Evolutionary conservation across 1,140 invertebrate species (phyloP).

Genomic region (Eueides isabella): DNA sequence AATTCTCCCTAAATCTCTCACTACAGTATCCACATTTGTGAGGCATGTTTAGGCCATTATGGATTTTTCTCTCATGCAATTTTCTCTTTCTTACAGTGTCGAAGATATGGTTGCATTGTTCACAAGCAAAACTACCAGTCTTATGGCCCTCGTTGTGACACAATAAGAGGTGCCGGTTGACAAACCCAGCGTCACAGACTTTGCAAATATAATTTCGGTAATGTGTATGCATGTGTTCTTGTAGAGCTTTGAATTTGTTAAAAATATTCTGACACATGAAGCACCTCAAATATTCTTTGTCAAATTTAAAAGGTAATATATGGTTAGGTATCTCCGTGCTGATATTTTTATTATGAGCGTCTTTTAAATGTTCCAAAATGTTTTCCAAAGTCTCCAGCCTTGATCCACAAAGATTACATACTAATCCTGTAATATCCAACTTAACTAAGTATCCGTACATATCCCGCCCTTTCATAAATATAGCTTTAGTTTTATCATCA

Average conservation of each 20-base stretch:
- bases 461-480: constrained; percentile 51
- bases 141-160: constrained; percentile 54
- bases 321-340: constrained; percentile 53
- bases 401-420: constrained; percentile 48
- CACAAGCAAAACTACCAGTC: constrained; percentile 50
- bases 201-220: constrained; percentile 62
- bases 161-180: constrained; percentile 43
- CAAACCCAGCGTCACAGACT: constrained; percentile 56
- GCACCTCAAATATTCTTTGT: constrained; percentile 47
- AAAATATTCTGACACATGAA: constrained; percentile 54
- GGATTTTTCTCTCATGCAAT: constrained; percentile 50
- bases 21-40: constrained; percentile 61
- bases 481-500: constrained; percentile 43
- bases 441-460: constrained; percentile 55
- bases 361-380: constrained; percentile 53
- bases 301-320: constrained; percentile 61
- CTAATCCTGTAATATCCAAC: constrained; percentile 53
- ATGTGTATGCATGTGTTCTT: constrained; percentile 61
- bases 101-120: constrained; percentile 51
- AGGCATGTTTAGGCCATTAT: constrained; percentile 43
- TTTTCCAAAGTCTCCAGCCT: constrained; percentile 41
- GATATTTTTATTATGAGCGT: constrained; percentile 48
- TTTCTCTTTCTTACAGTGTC: constrained; percentile 52
- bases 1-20: constrained; percentile 53
- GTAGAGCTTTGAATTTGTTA: constrained; percentile 53